Evolutionary conservation across 2,113 vertebrate genomes (phyloP).

Genomic region (Peucedramus taeniatus): DNA sequence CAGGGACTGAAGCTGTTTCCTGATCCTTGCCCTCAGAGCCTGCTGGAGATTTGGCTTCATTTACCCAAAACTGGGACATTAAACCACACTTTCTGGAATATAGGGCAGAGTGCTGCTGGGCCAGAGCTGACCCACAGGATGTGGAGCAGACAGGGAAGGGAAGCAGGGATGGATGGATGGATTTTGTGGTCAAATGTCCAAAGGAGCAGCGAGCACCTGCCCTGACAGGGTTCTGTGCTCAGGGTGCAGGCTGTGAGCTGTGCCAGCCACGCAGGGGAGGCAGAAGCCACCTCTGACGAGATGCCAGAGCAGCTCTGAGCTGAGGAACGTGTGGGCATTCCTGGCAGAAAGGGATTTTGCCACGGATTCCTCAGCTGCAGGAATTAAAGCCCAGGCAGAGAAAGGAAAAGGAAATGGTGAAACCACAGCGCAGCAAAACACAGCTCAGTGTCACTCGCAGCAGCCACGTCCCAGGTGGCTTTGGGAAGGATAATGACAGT

Average conservation of each 20-base stretch:
- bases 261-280: not conserved
- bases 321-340: not conserved
- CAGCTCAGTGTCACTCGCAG: not conserved
- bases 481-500: not conserved
- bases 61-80: not conserved
- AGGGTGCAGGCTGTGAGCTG: not conserved
- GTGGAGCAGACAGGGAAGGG: not conserved
- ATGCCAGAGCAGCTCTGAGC: not conserved
- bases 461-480: not conserved
- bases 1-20: conserved; percentile 54
- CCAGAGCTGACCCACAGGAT: not conserved
- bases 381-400: not conserved
- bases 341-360: not conserved
- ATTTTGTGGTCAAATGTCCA: not conserved
- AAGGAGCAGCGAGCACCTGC: not conserved
- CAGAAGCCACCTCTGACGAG: not conserved
- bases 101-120: not conserved
- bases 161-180: not conserved
- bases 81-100: not conserved
- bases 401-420: conserved; percentile 7
- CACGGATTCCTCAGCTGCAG: not conserved
- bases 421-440: not conserved
- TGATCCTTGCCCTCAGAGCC: not conserved
- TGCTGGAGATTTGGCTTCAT: conserved; percentile 9
- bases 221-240: not conserved